Evolutionary conservation across 1,140 invertebrate species (phyloP).

Genomic region (Achatina immaculata): DNA sequence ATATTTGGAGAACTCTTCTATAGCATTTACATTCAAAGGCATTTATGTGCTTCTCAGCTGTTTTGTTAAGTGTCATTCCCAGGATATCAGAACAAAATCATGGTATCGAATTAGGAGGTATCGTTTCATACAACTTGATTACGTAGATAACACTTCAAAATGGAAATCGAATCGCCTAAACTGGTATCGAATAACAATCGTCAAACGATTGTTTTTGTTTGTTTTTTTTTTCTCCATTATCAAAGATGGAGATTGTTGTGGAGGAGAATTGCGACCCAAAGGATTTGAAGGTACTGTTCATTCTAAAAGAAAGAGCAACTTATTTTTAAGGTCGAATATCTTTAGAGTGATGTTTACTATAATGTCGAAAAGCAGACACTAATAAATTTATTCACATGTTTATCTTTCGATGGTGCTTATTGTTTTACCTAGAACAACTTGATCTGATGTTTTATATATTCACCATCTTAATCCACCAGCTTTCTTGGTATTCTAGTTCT

Average conservation of each 20-base stretch:
- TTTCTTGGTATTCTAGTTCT: background rate
- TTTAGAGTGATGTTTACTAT: background rate
- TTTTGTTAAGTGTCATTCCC: too few species aligned
- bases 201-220: too few species aligned
- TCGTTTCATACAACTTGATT: too few species aligned
- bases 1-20: too few species aligned
- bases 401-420: background rate
- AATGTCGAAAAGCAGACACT: background rate
- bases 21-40: too few species aligned
- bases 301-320: background rate
- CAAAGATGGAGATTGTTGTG: constrained; percentile 39
- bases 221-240: too few species aligned
- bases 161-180: too few species aligned
- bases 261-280: constrained; percentile 36
- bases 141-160: too few species aligned
- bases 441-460: background rate
- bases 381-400: background rate
- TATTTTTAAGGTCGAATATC: background rate
- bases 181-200: too few species aligned
- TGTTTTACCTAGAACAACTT: background rate
- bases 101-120: too few species aligned
- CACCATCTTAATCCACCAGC: background rate
- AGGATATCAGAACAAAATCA: too few species aligned
- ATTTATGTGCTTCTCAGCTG: too few species aligned
- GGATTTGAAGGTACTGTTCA: constrained; percentile 40